Evolutionary conservation across 2,888 invertebrate genomes (phyloP), one percentile per base, ranked within the genome.

Genomic region (Steromphala cineraria): DNA sequence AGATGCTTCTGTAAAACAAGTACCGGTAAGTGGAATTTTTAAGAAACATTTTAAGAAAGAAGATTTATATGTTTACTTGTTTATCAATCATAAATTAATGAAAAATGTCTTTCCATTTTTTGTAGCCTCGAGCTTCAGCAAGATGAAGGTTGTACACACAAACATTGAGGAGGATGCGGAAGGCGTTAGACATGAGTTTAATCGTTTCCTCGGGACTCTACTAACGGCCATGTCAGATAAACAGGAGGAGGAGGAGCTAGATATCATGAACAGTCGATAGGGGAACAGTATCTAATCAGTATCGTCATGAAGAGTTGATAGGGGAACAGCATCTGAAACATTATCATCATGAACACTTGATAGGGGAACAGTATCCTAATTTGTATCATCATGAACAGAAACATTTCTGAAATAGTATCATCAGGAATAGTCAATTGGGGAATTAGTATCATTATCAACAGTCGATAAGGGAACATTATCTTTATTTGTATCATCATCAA

Each of bases 191-290:
- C 84, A 88, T 2, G 92, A 92, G 78, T 93, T 93, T 85, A 91
- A 89, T 77, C 88, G 87, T 19, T 93, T 91, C 85, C 85, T 93
- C 5, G 88, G 89, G 31, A 88, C 86, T 17, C 86, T 93, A 55
- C 86, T 92, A 24, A 87, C 88, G 0, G 90, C 90, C 19, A 85
- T 93, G 87, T 90, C 92, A 17, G 91, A 92, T 80, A 91, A 91
- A 71, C 87, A 91, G 28, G 93, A 93, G 46, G 91, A 93, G 80
- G 93, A 93, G 77, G 93, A 93, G 85, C 89, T 93, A 4, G 91
- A 88, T 81, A 90, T 91, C 62, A 91, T 91, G 90, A 91, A 90
- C 79, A 76, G 55, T 28, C 76, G 53, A 21, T 76, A 55, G 36
- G 21, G 19, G 19, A 24, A 13, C 56, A 31, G 19, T 46, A 46